A percentile compares a stretch with the other conserved stretches of the same genome.
These are phyloP conservation scores for Salticus scenicus DNA, from an alignment of 2,888 invertebrate species.

Conservation along the genomic window DNA sequence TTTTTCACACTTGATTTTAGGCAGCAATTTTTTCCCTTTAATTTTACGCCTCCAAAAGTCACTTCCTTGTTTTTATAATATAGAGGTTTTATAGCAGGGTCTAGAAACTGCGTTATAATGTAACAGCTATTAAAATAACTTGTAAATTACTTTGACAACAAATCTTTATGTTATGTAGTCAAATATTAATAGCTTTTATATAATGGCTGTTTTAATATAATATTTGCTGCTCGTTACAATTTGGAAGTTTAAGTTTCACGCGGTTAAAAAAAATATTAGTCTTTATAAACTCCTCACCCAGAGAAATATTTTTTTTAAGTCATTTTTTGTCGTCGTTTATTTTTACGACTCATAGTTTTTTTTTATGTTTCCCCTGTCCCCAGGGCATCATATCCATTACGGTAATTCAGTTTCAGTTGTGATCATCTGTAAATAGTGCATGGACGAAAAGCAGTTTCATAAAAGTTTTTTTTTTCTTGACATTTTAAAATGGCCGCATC, in stretches of 20 bases:
- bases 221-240: constrained; percentile 35
- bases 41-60: background rate
- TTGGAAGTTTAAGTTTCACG: constrained; percentile 16
- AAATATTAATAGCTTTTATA: constrained; percentile 46
- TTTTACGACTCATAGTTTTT: background rate
- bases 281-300: background rate
- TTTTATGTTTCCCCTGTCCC: background rate
- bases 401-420: background rate
- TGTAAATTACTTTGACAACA: constrained; percentile 47
- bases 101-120: constrained; percentile 24
- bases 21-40: too few species aligned
- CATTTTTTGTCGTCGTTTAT: background rate
- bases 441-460: too few species aligned
- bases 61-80: constrained; percentile 19
- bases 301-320: background rate
- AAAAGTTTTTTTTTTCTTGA: too few species aligned
- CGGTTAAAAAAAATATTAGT: background rate
- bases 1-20: constrained; percentile 22
- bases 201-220: constrained; percentile 29
- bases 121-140: constrained; percentile 49
- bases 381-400: background rate
- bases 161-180: constrained; percentile 6
- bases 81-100: background rate
- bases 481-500: too few species aligned
- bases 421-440: too few species aligned